A percentile compares a stretch with the other conserved stretches of the same genome.
phyloP scores from a whole-genome alignment of 1,140 invertebrate genomes.

The Leptonema lineaticorne region DNA sequence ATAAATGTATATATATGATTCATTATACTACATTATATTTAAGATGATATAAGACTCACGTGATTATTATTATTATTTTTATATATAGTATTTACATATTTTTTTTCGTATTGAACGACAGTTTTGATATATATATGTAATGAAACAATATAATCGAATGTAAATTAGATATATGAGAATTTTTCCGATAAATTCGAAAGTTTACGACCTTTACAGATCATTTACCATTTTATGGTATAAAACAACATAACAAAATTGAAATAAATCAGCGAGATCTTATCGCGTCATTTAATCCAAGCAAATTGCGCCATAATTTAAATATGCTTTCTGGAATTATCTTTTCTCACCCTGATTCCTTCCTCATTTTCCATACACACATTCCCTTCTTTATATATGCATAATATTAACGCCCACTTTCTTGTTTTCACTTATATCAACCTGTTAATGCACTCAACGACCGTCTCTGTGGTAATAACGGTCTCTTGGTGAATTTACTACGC shows the following conservation, averaged over 20 bases:
- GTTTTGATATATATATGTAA: too few species aligned
- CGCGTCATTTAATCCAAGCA: conserved; percentile 39
- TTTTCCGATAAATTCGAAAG: too few species aligned
- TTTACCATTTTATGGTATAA: background rate
- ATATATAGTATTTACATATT: too few species aligned
- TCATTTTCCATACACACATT: background rate
- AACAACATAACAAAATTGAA: conserved; percentile 39
- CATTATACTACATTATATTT: too few species aligned
- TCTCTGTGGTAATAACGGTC: background rate
- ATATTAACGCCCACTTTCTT: background rate
- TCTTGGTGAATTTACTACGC: conserved; percentile 37
- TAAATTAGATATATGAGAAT: too few species aligned
- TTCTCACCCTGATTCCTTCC: background rate
- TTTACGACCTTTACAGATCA: background rate
- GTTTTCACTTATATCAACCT: conserved; percentile 7
- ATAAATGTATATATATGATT: too few species aligned
- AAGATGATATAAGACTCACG: too few species aligned
- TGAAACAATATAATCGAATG: too few species aligned
- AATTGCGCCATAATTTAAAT: conserved; percentile 30
- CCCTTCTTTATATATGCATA: background rate
- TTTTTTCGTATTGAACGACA: too few species aligned
- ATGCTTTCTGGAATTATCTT: background rate
- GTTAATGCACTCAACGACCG: background rate
- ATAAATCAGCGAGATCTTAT: conserved; percentile 37
- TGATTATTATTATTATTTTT: too few species aligned